phyloP scores from a whole-genome alignment of 2,888 invertebrate genomes.

The Erynnis tages region DNA sequence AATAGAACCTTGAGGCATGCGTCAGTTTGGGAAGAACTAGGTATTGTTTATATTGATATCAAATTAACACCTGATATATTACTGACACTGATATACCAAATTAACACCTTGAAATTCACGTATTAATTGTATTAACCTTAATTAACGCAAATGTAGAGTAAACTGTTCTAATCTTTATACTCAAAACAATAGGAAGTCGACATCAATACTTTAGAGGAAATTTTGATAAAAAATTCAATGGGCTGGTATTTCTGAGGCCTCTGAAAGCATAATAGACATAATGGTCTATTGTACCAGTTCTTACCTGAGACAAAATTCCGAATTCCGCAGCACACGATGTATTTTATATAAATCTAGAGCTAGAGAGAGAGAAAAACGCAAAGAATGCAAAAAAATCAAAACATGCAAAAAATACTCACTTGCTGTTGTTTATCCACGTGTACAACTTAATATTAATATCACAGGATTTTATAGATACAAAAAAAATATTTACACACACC shows the following conservation, averaged over 20 bases:
- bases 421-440: constrained; percentile 47
- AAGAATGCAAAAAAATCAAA: constrained; percentile 21
- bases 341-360: not conserved
- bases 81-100: too few relatives aligned
- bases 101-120: too few relatives aligned
- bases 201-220: too few relatives aligned
- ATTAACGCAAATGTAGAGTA: too few relatives aligned
- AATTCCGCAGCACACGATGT: too few relatives aligned
- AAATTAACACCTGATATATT: too few relatives aligned
- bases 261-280: not conserved
- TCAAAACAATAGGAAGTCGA: too few relatives aligned
- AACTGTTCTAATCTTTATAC: too few relatives aligned
- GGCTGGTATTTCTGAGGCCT: not conserved
- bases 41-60: too few relatives aligned
- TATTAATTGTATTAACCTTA: too few relatives aligned
- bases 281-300: not conserved
- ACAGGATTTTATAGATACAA: constrained; percentile 69
- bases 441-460: constrained; percentile 73
- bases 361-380: not conserved
- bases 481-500: constrained; percentile 47
- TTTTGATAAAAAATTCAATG: not conserved
- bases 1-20: too few relatives aligned
- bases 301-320: constrained; percentile 1
- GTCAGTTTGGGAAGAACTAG: too few relatives aligned
- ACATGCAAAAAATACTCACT: constrained; percentile 57